Percentiles rank a stretch among this genome's conserved stretches.
These are phyloP conservation scores for Drosophila cardini DNA, from an alignment of 1,140 invertebrate species.

Conservation along the genomic window DNA sequence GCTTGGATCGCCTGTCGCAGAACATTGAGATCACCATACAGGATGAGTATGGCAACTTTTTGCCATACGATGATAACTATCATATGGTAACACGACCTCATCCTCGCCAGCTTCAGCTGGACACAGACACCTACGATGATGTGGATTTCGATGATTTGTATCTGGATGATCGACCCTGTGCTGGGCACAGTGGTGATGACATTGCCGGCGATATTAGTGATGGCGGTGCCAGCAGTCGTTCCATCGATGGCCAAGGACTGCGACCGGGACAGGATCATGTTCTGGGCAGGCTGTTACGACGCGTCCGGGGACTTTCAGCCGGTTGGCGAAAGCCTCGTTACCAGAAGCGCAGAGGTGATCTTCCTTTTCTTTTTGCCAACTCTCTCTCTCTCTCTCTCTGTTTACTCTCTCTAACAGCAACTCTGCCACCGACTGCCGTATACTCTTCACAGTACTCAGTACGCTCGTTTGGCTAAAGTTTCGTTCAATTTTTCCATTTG, in stretches of 20 bases:
- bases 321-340: conserved; percentile 83
- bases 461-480: conserved; percentile 46
- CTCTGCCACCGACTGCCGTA: conserved; percentile 49
- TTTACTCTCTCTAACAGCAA: conserved; percentile 61
- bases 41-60: conserved; percentile 81
- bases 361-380: conserved; percentile 21
- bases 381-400: conserved; percentile 15
- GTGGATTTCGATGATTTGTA: conserved; percentile 78
- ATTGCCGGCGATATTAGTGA: conserved; percentile 78
- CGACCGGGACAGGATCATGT: conserved; percentile 59
- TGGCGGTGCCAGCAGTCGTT: conserved; percentile 61
- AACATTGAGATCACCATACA: conserved; percentile 84
- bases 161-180: conserved; percentile 69
- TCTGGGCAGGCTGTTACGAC: conserved; percentile 71
- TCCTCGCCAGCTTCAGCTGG: conserved; percentile 19
- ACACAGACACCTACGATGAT: conserved; percentile 60
- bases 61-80: conserved; percentile 78
- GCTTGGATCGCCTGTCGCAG: conserved; percentile 74
- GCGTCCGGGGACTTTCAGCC: conserved; percentile 75
- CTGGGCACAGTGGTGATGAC: conserved; percentile 63
- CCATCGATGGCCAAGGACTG: conserved; percentile 34
- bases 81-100: conserved; percentile 45
- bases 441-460: conserved; percentile 38
- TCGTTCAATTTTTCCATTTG: conserved; percentile 27
- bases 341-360: conserved; percentile 84